Percentiles rank a stretch among this genome's conserved stretches.
Evolutionary conservation across 2,113 vertebrate genomes (phyloP).

Genomic region (Varanus salvator): DNA sequence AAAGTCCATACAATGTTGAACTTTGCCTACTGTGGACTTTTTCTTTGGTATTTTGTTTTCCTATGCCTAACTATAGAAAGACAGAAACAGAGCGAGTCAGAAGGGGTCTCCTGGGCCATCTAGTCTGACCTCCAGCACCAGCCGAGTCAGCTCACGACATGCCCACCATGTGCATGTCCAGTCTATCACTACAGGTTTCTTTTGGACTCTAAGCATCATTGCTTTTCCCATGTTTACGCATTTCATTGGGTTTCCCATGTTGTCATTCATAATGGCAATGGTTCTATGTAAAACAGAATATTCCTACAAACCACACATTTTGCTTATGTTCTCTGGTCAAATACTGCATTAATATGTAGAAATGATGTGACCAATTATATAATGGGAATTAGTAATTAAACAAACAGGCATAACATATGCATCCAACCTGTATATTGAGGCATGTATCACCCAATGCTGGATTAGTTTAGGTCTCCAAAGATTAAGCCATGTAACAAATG

Average conservation of each 20-base stretch:
- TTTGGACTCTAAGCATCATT: not conserved
- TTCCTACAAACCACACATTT: not conserved
- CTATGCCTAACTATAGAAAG: too few species aligned
- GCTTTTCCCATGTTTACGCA: not conserved
- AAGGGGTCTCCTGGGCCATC: too few species aligned
- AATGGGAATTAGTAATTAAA: constrained; percentile 20
- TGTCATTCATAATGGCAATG: not conserved
- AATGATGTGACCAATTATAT: not conserved
- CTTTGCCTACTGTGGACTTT: too few species aligned
- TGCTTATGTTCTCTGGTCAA: not conserved
- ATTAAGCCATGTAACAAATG: not conserved
- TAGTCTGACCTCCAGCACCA: too few species aligned
- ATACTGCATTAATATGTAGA: not conserved
- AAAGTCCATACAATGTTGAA: too few species aligned
- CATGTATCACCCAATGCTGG: not conserved
- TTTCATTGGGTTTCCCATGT: not conserved
- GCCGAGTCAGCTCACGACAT: too few species aligned
- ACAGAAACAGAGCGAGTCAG: too few species aligned
- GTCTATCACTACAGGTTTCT: not conserved
- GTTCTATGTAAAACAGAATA: not conserved
- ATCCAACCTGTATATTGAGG: not conserved
- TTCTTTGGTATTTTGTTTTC: too few species aligned
- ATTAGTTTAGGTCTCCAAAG: not conserved
- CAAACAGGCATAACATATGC: not conserved
- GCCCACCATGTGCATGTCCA: too few species aligned